Percentiles rank a stretch among this genome's conserved stretches.
Conservation (phyloP, 1,140 invertebrate genomes). For the Meloidogyne floridensis region DNA sequence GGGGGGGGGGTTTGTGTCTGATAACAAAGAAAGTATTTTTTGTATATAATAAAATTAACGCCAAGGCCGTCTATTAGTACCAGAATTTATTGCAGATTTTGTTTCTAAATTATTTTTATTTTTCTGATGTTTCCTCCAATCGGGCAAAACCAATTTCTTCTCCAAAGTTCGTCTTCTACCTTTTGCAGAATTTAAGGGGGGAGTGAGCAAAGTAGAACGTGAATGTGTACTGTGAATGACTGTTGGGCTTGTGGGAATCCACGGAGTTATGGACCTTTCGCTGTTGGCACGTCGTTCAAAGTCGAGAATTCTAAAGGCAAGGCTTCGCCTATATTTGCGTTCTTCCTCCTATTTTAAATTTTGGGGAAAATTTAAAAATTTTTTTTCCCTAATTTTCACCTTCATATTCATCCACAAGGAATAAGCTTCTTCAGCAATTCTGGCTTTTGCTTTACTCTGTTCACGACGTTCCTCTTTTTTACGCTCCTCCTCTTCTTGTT, state of each 20-base stretch:
- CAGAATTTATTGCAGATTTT: not conserved
- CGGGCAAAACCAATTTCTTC: constrained; percentile 4
- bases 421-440: constrained; percentile 42
- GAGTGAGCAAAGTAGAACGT: not conserved
- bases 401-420: constrained; percentile 47
- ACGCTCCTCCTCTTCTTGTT: constrained; percentile 28
- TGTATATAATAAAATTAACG: no score
- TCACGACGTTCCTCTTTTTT: constrained; percentile 16
- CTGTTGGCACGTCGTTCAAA: constrained; percentile 38
- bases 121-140: constrained; percentile 7
- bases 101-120: no score
- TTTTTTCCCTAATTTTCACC: constrained; percentile 2
- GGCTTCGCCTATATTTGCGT: constrained; percentile 36
- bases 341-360: constrained; percentile 35
- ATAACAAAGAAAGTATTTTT: no score
- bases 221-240: constrained; percentile 8
- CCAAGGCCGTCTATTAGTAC: not conserved
- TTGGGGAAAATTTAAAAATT: no score
- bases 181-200: not conserved
- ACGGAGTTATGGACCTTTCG: constrained; percentile 41
- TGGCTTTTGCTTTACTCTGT: not conserved
- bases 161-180: constrained; percentile 13
- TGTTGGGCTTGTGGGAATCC: constrained; percentile 39
- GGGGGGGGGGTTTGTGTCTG: no score
- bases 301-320: constrained; percentile 48